Base-by-base conservation (phyloP, 2,888 invertebrate species). In the Willowsia nigromaculata region DNA sequence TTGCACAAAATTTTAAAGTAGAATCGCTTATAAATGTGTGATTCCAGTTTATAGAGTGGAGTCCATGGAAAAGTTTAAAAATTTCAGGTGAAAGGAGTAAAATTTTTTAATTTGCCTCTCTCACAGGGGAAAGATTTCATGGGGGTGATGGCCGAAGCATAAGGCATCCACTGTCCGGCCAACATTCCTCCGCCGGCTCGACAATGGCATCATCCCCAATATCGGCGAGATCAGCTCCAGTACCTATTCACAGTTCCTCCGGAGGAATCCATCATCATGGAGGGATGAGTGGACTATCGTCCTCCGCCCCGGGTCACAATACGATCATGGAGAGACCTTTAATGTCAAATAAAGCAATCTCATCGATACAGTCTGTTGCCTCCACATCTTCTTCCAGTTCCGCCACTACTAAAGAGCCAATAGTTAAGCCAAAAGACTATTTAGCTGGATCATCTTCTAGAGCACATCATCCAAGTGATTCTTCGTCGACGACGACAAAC, bases 161-260 rank as follows among this genome's bases (percentile, higher is more conserved):
- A 74, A 53, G 89, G 25, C 89, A 91, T 85, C 91, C 91, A 68
- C 87, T 90, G 25, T 91, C 91, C 7, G 91, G 91, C 62, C 91
- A 91, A 78, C 91, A 90, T 27, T 92, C 92, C 22, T 92, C 91
- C 6, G 89, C 92, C 50, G 91, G 90, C n/a, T 92, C 92, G 4
- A 92, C 92, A 25, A 91, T 91, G 85, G 92, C 92, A 15, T 92
- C 92, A 1, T 92, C 92, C 33, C 92, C 92, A 62, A 91, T 92
- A 65, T 92, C 92, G 68, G 89, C 91, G 47, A 90, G 92, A 87
- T 92, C 92, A 53, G 92, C 91, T 81, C 92, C 91, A 74, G 90
- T 91, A 90, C 91, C 91, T 85, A 89, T 82, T 25, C 89, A 89
- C 86, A 89, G 85, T 78, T 82, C n/a, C n/a, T n/a, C 90, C 80